Percentiles rank a stretch among this genome's conserved stretches.
phyloP scores from a whole-genome alignment of 1,140 invertebrate genomes.

The Drosophila nasuta region DNA sequence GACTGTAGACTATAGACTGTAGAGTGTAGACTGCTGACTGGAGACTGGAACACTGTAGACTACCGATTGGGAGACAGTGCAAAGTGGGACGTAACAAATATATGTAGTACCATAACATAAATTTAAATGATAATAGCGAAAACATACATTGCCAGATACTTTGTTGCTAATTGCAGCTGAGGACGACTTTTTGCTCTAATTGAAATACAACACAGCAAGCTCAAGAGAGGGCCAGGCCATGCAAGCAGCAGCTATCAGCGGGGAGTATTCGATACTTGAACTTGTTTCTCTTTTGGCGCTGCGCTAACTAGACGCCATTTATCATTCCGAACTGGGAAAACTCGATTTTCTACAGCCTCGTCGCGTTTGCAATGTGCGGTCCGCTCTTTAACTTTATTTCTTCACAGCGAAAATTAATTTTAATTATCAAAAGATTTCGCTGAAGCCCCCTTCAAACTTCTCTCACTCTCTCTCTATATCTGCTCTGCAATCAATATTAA shows the following conservation, averaged over 20 bases:
- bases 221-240: not conserved
- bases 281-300: conserved; percentile 77
- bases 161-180: conserved; percentile 74
- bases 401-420: conserved; percentile 70
- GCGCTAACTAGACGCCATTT: conserved; percentile 77
- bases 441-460: not conserved
- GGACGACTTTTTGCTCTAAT: conserved; percentile 75
- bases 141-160: conserved; percentile 76
- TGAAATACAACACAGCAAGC: conserved; percentile 69
- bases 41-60: not conserved
- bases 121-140: conserved; percentile 80
- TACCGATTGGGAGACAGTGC: conserved; percentile 1
- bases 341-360: conserved; percentile 59
- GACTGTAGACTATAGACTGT: not conserved
- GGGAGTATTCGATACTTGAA: conserved; percentile 48
- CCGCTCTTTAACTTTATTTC: conserved; percentile 4
- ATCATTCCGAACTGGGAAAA: conserved; percentile 75
- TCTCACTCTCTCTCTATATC: conserved; percentile 30
- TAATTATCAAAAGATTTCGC: conserved; percentile 58
- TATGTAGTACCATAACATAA: conserved; percentile 70
- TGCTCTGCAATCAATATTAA: conserved; percentile 57
- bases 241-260: not conserved
- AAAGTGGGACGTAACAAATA: conserved; percentile 47
- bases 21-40: too few relatives aligned
- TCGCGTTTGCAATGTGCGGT: conserved; percentile 33